A percentile compares a stretch with the other conserved stretches of the same genome.
phyloP scores from a whole-genome alignment of 2,888 invertebrate species.

The Xylota segnis region DNA sequence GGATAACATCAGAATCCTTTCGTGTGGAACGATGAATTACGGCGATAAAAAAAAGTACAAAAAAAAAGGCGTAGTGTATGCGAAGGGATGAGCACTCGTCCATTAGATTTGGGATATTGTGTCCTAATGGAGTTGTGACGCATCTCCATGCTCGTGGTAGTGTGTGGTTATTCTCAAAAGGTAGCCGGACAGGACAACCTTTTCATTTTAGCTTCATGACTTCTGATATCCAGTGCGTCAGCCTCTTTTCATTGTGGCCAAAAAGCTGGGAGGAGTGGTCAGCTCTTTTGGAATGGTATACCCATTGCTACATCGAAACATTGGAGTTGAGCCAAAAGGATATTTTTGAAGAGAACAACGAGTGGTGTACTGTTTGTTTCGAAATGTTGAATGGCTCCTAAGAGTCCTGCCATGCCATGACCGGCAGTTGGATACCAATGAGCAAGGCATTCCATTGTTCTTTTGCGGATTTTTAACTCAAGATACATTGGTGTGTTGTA shows the following conservation, averaged over 20 bases:
- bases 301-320: not conserved
- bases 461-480: slow-evolving; percentile 45
- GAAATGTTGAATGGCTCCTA: slow-evolving; percentile 52
- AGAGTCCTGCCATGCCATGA: slow-evolving; percentile 36
- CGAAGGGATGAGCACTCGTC: slow-evolving; percentile 34
- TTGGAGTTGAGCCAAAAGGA: slow-evolving; percentile 57
- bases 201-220: slow-evolving; percentile 51
- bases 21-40: slow-evolving; percentile 64
- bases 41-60: slow-evolving; percentile 49
- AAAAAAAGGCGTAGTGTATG: not conserved
- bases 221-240: slow-evolving; percentile 37
- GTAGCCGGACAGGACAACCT: slow-evolving; percentile 54
- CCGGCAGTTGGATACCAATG: slow-evolving; percentile 8
- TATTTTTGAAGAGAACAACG: too few species aligned
- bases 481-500: slow-evolving; percentile 17
- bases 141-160: slow-evolving; percentile 15
- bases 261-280: not conserved
- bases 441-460: slow-evolving; percentile 38
- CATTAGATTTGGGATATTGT: slow-evolving; percentile 58
- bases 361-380: slow-evolving; percentile 22
- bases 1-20: slow-evolving; percentile 65
- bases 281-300: not conserved
- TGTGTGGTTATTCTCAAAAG: slow-evolving; percentile 29
- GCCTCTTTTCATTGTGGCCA: slow-evolving; percentile 5
- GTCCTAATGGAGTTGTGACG: slow-evolving; percentile 41